Base-by-base conservation (phyloP, 2,888 invertebrate species). In the Hydropsyche betteni region DNA sequence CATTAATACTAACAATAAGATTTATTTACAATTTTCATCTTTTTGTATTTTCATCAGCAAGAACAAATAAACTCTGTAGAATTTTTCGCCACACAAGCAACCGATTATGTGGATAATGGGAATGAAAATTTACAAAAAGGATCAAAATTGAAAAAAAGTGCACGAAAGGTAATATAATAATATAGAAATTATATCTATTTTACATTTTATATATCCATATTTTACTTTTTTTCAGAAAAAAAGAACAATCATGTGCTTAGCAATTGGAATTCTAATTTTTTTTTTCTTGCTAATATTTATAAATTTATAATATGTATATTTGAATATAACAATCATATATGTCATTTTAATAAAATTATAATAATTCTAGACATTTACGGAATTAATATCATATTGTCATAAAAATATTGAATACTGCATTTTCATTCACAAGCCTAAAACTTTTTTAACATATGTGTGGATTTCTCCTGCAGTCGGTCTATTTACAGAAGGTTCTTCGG, bases 61-160 rank as follows among this genome's bases (percentile, higher is more conserved):
- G 91, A 91, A 79, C 87, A 89, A 80, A 82, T 92, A 76, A 90
- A 91, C 83, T 88, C 89, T 81, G 89, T 92, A 74, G 91, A 91
- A 85, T 90, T 89, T 85, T 91, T 89, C 84, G 91, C 91, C 79
- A 86, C 87, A 81, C 87, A 86, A 81, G 90, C 91, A 16, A 86
- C 86, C 33, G 87, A 89, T 80, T 88, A 89, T 81, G 87, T 92
- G 75, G 90, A 88, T 80, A 82, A 80, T 79, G 91, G 91, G 70
- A 87, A 88, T 44, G 83, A 83, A 64, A 85, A 90, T 80, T 85
- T 91, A 72, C 83, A 85, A 75, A 85, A 86, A 80, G 90, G 90
- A 71, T 85, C 86, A 80, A 84, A 86, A 80, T 86, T 83, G 78
- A 86, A 85, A 80, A 83, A 82, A 64, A 87, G 84, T 81, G 83